Evolutionary conservation across 2,113 vertebrate species (phyloP).

Genomic region (Meles meles): DNA sequence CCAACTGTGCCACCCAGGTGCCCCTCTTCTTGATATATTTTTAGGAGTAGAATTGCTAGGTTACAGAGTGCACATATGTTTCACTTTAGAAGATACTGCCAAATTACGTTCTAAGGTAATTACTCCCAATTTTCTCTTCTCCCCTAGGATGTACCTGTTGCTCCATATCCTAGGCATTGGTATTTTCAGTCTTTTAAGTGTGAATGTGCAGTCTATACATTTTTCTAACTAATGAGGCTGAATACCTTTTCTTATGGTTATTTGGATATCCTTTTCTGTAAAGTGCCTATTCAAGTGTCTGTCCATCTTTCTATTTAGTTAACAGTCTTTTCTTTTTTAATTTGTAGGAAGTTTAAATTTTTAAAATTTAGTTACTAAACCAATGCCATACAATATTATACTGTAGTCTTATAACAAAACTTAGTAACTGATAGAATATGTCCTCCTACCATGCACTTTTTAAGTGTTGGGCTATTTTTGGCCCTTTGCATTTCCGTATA

Average conservation of each 20-base stretch:
- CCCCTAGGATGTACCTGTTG: background rate
- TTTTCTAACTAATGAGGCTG: background rate
- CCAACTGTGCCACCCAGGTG: too few species aligned
- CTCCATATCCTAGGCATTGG: background rate
- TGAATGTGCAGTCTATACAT: background rate
- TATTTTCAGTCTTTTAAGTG: background rate
- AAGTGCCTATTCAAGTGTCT: background rate
- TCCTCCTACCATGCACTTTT: background rate
- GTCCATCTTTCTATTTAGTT: background rate
- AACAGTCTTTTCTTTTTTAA: background rate
- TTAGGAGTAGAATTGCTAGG: background rate
- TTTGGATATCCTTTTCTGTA: background rate
- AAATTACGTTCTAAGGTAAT: slow-evolving; percentile 14
- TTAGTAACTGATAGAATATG: background rate
- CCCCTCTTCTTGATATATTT: background rate
- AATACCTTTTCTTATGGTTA: background rate
- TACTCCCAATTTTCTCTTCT: background rate
- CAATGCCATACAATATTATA: background rate
- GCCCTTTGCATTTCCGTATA: background rate
- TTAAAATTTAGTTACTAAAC: background rate
- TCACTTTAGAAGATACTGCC: background rate
- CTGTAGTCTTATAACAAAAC: background rate
- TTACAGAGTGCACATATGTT: background rate
- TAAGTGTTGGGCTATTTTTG: background rate
- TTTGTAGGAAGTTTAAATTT: background rate